Evolutionary conservation across 1,140 invertebrate species (phyloP), one percentile per base, ranked within the genome.

Genomic region (Zaprionus gabonicus): DNA sequence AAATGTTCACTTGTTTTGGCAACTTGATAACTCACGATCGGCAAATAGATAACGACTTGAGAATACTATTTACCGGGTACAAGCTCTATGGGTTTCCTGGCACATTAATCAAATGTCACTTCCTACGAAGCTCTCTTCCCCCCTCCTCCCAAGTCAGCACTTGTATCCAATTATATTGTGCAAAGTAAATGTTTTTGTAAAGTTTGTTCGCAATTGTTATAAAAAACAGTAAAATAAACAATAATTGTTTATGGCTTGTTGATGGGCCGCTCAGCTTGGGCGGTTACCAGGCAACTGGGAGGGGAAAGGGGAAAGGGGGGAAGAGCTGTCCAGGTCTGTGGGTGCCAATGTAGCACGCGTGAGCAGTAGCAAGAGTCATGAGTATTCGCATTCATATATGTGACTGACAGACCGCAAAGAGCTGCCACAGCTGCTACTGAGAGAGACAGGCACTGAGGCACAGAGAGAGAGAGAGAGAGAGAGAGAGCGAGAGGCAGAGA

Each of bases 371-470:
- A 59, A 49, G 25, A 59, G 13, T 13, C 17, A 34, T 59, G 46
- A 27, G 23, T 68, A 15, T 65, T 62, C 60, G 68, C 44, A 38
- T 20, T 15, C 38, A 46, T 25, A 60, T 53, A 60, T 53, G 66
- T 72, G 68, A 66, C 73, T 80, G 80, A 71, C 83, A 73, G 83
- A 86, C 83, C 80, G 77, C 83, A 88, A 74, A 78, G 64, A 57
- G 56, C 53, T 49, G 75, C 49, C 46, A 78, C 59, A 71, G 60
- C 73, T 57, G 59, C 23, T 28, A 38, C n/a, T 28, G 44, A 67
- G 66, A 64, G n/a, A 71, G 62, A 56, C 15, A 67, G 17, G 0
- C 10, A 46, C 9, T 49, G 15, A 55, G 2, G 0, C 10, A 46
- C 9, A 58, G 15, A 55, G 2, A 34, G 13, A 27, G 28, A 44